Percentiles rank a stretch among this genome's conserved stretches.
Evolutionary conservation across 1,140 invertebrate species (phyloP).

Genomic region (Metaphire vulgaris): DNA sequence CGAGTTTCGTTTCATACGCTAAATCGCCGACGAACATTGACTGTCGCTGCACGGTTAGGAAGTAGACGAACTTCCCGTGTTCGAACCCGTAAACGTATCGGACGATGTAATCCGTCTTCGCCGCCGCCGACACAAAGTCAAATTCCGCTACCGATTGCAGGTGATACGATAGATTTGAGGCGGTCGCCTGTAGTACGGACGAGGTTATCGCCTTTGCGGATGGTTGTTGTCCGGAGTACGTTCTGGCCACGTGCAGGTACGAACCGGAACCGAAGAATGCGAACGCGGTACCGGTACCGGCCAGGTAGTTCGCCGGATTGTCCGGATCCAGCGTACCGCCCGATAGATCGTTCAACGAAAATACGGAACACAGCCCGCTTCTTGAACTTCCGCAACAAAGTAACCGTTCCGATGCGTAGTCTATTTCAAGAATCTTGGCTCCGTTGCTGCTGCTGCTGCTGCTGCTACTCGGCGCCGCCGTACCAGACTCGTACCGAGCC

Average conservation of each 20-base stretch:
- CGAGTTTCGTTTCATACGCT: constrained; percentile 32
- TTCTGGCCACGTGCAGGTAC: neutral
- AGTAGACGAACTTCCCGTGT: constrained; percentile 37
- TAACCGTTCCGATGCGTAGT: neutral
- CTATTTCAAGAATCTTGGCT: neutral
- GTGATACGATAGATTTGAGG: neutral
- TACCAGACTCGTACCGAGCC: neutral
- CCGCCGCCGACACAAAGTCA: neutral
- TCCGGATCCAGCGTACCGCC: neutral
- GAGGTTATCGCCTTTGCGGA: neutral
- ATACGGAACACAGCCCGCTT: neutral
- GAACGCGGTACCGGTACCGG: neutral
- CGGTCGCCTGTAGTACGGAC: neutral
- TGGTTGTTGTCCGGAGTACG: neutral
- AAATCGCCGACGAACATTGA: neutral
- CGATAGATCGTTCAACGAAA: neutral
- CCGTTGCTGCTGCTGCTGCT: neutral
- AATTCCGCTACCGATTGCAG: neutral
- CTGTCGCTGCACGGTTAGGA: constrained; percentile 36
- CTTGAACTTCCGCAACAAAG: neutral
- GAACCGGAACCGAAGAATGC: neutral
- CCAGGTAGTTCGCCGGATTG: neutral
- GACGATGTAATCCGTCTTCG: constrained; percentile 17
- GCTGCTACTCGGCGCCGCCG: neutral
- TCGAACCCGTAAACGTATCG: constrained; percentile 39